A percentile compares a stretch with the other conserved stretches of the same genome.
Conservation (phyloP, 1,140 invertebrate species). For the Pantala flavescens region DNA sequence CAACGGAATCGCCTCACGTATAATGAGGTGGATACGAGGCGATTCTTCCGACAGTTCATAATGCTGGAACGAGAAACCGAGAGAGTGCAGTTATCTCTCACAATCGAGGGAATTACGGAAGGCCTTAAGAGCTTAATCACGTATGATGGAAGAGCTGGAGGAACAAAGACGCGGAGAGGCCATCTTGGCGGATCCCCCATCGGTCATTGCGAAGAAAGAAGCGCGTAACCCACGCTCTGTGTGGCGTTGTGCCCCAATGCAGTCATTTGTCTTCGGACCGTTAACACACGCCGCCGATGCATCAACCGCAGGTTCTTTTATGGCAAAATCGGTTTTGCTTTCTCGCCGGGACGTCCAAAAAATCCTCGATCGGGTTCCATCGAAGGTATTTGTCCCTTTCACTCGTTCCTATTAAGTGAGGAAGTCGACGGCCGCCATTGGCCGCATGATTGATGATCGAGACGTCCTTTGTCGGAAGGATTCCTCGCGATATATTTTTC, state of each 20-base stretch:
- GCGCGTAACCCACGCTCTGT: not conserved
- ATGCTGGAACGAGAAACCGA: too few relatives aligned
- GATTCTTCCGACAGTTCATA: too few relatives aligned
- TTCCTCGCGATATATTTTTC: too few relatives aligned
- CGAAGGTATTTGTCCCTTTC: not conserved
- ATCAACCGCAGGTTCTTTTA: not conserved
- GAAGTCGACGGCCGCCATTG: not conserved
- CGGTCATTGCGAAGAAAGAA: not conserved
- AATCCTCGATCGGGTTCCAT: not conserved
- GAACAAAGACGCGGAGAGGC: not conserved
- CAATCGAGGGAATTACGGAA: too few relatives aligned
- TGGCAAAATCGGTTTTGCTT: not conserved
- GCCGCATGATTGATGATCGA: too few relatives aligned
- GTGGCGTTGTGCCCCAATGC: not conserved
- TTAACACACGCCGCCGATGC: not conserved
- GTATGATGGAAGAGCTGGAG: not conserved
- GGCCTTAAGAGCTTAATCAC: not conserved
- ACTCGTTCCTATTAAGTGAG: not conserved
- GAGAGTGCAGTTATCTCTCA: too few relatives aligned
- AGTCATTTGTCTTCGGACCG: not conserved
- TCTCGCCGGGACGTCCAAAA: not conserved
- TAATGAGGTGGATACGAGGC: too few relatives aligned
- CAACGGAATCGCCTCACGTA: too few relatives aligned
- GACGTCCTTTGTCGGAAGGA: too few relatives aligned
- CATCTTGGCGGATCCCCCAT: not conserved